A percentile compares a stretch with the other conserved stretches of the same genome.
phyloP scores from a whole-genome alignment of 2,888 invertebrate species.

The Brenthis daphne region DNA sequence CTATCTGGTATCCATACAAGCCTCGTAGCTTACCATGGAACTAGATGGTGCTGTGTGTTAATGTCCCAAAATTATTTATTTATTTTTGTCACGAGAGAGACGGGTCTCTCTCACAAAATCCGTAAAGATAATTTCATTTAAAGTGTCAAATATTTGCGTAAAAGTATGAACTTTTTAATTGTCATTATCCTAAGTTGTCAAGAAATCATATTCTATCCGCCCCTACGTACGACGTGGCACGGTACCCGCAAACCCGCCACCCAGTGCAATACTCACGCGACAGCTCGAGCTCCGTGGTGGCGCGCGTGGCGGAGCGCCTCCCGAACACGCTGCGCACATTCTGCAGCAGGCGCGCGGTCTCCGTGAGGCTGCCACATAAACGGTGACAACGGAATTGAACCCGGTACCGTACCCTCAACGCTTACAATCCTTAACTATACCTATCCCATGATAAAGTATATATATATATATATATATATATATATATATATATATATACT shows the following conservation, averaged over 20 bases:
- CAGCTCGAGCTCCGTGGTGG: slow-evolving; percentile 93
- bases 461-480: too few relatives aligned
- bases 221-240: background rate
- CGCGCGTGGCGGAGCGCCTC: slow-evolving; percentile 89
- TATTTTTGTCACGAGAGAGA: too few relatives aligned
- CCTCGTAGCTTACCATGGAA: too few relatives aligned
- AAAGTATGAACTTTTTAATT: background rate
- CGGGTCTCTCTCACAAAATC: too few relatives aligned
- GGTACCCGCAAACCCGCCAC: slow-evolving; percentile 8
- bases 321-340: slow-evolving; percentile 96
- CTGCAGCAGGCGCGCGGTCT: slow-evolving; percentile 97
- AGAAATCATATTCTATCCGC: too few relatives aligned
- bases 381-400: slow-evolving; percentile 39
- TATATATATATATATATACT: background rate
- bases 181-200: too few relatives aligned
- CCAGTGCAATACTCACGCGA: slow-evolving; percentile 89
- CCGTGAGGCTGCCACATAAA: slow-evolving; percentile 91
- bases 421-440: background rate
- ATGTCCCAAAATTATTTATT: too few relatives aligned
- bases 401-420: slow-evolving; percentile 29
- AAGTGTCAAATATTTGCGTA: background rate
- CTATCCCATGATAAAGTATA: too few relatives aligned
- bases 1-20: too few relatives aligned
- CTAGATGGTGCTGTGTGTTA: too few relatives aligned
- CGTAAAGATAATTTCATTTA: background rate